Percentiles rank a stretch among this genome's conserved stretches.
phyloP scores from a whole-genome alignment of 2,888 invertebrate genomes.

The Epiblema foenella region DNA sequence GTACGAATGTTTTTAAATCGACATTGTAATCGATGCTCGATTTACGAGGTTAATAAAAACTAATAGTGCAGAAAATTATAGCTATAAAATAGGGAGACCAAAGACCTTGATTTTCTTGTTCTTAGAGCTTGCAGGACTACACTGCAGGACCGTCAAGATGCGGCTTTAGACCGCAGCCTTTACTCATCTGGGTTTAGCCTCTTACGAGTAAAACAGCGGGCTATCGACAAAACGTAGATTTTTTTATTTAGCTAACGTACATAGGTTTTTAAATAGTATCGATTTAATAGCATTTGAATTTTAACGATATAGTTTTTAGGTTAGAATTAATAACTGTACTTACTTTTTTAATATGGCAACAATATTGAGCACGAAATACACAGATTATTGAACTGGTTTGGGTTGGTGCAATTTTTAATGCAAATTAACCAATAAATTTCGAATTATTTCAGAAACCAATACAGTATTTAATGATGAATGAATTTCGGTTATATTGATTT shows the following conservation, averaged over 20 bases:
- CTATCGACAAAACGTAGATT: slow-evolving; percentile 33
- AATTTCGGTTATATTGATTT: slow-evolving; percentile 3
- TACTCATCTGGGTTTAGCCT: slow-evolving; percentile 1
- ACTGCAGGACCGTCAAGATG: too few species aligned
- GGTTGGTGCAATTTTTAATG: neutral
- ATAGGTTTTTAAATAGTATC: slow-evolving; percentile 31
- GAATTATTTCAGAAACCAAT: slow-evolving; percentile 18
- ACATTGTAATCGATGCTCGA: too few species aligned
- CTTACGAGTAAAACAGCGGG: slow-evolving; percentile 7
- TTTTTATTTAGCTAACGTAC: slow-evolving; percentile 34
- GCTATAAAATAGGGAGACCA: too few species aligned
- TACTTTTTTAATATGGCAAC: slow-evolving; percentile 52
- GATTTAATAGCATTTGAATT: slow-evolving; percentile 42
- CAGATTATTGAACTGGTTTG: slow-evolving; percentile 8
- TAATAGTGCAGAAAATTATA: too few species aligned
- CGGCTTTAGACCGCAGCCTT: neutral
- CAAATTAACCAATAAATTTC: neutral
- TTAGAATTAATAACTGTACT: slow-evolving; percentile 41
- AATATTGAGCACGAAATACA: slow-evolving; percentile 46
- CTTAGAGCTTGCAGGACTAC: too few species aligned
- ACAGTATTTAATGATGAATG: slow-evolving; percentile 34
- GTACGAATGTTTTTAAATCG: too few species aligned
- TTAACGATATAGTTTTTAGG: slow-evolving; percentile 39
- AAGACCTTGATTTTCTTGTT: too few species aligned
- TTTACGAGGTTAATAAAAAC: too few species aligned